Base-by-base conservation (phyloP, 2,113 vertebrate species). In the Lepus timidus region DNA sequence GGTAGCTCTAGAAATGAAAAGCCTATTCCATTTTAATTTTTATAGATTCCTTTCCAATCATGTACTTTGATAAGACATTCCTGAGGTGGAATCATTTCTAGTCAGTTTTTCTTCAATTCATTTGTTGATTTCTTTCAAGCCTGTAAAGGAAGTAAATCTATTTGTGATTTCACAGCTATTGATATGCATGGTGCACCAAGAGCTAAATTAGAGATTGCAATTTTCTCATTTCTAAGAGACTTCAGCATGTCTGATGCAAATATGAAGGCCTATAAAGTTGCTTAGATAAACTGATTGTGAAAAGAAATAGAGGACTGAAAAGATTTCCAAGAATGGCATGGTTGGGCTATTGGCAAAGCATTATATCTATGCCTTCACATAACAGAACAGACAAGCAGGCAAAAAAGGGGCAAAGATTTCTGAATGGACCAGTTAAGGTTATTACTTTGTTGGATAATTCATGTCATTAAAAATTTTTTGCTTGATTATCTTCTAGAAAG, bases 251-350 rank as follows among this genome's bases (percentile, higher is more conserved):
- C 29, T 81, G 33, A 90, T 80, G 29, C 49, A 82, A 95, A 64
- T 64, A 96, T 64, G 55, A 95, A 29, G 51, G 27, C 23, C 20
- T 84, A 10, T 91, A 13, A 96, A 86, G 27, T 75, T 49, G 94
- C 80, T 91, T 51, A 80, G 58, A 91, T 65, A 39, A 93, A 80
- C 0, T 91, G 49, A 75, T 76, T 79, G 76, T 3, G 85, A 0
- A 31, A 93, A 89, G 67, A 94, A 96, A 95, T 62, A 84, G 2
- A 80, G 51, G 49, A 78, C 76, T 79, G 51, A 85, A 95, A 90
- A 83, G 11, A 95, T 78, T 92, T 86, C 92, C 90, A 96, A 62
- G 36, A 36, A 91, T 10, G 4, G 36, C 51, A 76, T 73, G n/a
- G 55, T 10, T 44, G 31, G 27, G 27, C 11, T 80, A 27, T 13